Evolutionary conservation across 2,797 vertebrate species (phyloP).

Genomic region (Acanthiza pusilla): DNA sequence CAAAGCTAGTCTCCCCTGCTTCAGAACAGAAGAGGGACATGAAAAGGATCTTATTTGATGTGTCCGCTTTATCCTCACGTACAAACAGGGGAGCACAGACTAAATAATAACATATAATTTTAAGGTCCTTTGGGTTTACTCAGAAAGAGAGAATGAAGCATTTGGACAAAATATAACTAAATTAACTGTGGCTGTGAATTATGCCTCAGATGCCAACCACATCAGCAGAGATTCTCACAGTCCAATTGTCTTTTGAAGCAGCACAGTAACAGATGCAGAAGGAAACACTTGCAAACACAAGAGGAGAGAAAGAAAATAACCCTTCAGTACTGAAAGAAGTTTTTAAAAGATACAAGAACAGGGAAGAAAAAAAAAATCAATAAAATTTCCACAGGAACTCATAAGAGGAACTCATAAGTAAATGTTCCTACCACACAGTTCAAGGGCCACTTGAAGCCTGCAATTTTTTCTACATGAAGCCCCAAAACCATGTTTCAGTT

Average conservation of each 20-base stretch:
- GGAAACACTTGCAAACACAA: not conserved
- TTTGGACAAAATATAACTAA: not conserved
- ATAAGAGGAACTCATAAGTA: not conserved
- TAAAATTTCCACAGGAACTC: not conserved
- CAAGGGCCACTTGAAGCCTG: not conserved
- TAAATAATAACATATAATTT: not conserved
- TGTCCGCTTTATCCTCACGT: not conserved
- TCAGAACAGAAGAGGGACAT: not conserved
- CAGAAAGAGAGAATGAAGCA: not conserved
- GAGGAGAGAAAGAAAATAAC: not conserved
- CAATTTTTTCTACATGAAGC: not conserved
- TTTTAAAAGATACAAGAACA: not conserved
- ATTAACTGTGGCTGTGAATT: not conserved
- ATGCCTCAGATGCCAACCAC: not conserved
- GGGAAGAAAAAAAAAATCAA: not conserved
- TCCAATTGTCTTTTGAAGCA: not conserved
- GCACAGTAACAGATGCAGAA: not conserved
- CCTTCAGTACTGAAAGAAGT: not conserved
- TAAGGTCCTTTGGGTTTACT: not conserved
- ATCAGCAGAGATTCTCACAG: not conserved
- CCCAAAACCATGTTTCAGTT: not conserved
- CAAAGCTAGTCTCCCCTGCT: not conserved
- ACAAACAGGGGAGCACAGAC: not conserved
- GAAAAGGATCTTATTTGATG: not conserved
- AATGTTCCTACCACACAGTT: not conserved